Percentiles rank a stretch among this genome's conserved stretches.
Evolutionary conservation across 1,140 invertebrate species (phyloP).

Genomic region (Ceratosolen fusciceps): DNA sequence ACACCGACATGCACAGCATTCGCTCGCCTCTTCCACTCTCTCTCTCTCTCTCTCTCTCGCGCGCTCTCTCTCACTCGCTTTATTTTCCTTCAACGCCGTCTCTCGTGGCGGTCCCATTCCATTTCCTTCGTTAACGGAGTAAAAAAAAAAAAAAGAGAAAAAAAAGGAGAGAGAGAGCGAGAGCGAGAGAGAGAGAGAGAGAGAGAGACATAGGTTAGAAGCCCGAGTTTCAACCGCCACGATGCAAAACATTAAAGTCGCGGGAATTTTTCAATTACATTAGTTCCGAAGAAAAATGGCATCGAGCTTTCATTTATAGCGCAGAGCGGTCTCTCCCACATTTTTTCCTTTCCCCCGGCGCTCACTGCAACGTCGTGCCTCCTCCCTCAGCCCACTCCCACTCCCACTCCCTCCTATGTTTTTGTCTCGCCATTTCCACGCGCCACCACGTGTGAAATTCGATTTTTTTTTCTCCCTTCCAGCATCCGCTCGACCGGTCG

Average conservation of each 20-base stretch:
- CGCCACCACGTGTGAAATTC: background rate
- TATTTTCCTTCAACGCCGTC: too few relatives aligned
- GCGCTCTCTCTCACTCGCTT: background rate
- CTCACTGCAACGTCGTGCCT: too few relatives aligned
- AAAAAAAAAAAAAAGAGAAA: too few relatives aligned
- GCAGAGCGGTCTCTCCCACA: background rate
- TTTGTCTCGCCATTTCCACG: background rate
- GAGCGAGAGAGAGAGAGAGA: too few relatives aligned
- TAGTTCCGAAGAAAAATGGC: background rate
- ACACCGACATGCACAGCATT: background rate
- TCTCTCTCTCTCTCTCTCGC: background rate
- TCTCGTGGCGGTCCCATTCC: background rate
- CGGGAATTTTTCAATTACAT: slow-evolving; percentile 39
- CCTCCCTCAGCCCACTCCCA: too few relatives aligned
- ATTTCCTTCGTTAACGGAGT: slow-evolving; percentile 17
- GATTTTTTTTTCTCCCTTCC: slow-evolving; percentile 9
- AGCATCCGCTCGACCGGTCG: background rate
- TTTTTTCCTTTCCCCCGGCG: background rate
- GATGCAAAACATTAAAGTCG: background rate
- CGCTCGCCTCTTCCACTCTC: background rate
- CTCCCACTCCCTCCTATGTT: background rate
- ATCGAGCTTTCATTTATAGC: background rate
- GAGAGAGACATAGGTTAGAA: background rate
- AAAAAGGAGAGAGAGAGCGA: too few relatives aligned
- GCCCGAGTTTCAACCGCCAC: background rate